phyloP scores from a whole-genome alignment of 2,797 vertebrate genomes.

The Salarias fasciatus region DNA sequence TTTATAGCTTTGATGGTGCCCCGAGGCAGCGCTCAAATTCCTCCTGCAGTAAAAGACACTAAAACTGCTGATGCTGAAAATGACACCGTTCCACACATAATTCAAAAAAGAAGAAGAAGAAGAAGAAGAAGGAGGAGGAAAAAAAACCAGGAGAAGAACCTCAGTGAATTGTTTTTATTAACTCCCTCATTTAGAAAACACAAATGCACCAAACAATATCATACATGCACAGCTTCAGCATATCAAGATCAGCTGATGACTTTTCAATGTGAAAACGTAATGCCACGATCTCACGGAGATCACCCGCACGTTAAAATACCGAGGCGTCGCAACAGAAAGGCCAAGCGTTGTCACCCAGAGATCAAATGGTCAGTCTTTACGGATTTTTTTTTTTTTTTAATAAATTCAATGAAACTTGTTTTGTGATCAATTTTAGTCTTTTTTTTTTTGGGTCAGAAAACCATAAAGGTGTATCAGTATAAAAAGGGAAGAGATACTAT shows the following conservation, averaged over 20 bases:
- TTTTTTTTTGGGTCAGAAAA: constrained; percentile 23
- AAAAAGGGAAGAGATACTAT: constrained; percentile 49
- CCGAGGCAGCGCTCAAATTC: constrained; percentile 59
- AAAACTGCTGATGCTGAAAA: constrained; percentile 76
- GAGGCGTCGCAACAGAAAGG: constrained; percentile 79
- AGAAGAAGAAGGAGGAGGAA: constrained; percentile 27
- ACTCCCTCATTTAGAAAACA: constrained; percentile 84
- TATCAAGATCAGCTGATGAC: constrained; percentile 86
- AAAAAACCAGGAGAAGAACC: constrained; percentile 40
- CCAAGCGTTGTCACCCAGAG: constrained; percentile 76
- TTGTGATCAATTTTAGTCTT: constrained; percentile 24
- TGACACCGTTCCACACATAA: constrained; percentile 58
- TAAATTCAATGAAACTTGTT: constrained; percentile 31
- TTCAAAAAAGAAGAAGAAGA: constrained; percentile 31
- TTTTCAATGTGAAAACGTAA: constrained; percentile 97
- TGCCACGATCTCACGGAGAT: constrained; percentile 92
- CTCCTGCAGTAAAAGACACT: constrained; percentile 69
- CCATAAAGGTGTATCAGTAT: constrained; percentile 54
- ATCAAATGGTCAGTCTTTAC: constrained; percentile 10
- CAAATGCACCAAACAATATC: constrained; percentile 85
- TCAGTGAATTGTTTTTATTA: constrained; percentile 83
- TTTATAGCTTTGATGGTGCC: constrained; percentile 71
- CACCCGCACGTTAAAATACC: constrained; percentile 75
- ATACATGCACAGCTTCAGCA: constrained; percentile 87
- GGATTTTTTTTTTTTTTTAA: too few species aligned